Base-by-base conservation (phyloP, 2,113 vertebrate genomes). In the Chelonoidis abingdonii region DNA sequence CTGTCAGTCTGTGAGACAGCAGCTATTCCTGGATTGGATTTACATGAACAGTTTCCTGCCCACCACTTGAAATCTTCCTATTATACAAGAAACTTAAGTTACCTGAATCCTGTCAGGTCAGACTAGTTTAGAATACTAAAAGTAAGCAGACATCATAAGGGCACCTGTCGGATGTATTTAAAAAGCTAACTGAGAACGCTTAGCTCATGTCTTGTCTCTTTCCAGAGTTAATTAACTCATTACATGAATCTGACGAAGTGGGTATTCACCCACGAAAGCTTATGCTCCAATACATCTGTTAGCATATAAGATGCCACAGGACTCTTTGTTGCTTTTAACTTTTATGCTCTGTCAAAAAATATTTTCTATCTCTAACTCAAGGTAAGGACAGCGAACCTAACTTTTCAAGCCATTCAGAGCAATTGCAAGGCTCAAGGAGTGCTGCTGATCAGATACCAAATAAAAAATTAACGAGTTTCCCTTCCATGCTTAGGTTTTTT, bases 171-270 rank as follows among this genome's bases (percentile, higher is more conserved):
- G 82, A 83, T 12, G 29, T 21, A 89, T n/a, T 62, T 84, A 87
- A 92, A 93, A 93, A 96, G 89, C 83, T 80, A 91, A 69, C 84
- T 31, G n/a, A 80, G 87, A 92, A 92, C 47, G 79, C 95, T 87
- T 85, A 41, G 95, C 87, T 94, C 94, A 85, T 95, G 84, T 97
- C 94, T 87, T 89, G 13, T 88, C 97, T 95, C 98, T 89, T 93
- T 94, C 10, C 82, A 92, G 93, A 88, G 92, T 94, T 96, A 95
- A 97, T 89, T 92, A 97, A 92, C 10, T 49, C 47, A 49, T 49
- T 49, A 49, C 47, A 49, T 49, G 47, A 49, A 49, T 49, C 47
- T 49, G 47, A 49, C 47, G 10, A 49, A 49, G 47, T 49, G 47
- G 47, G 47, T 49, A 49, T 49, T 49, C 47, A 49, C 47, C 47